Evolutionary conservation across 2,888 invertebrate species (phyloP), one percentile per base, ranked within the genome.

Genomic region (Coenonympha glycerion): DNA sequence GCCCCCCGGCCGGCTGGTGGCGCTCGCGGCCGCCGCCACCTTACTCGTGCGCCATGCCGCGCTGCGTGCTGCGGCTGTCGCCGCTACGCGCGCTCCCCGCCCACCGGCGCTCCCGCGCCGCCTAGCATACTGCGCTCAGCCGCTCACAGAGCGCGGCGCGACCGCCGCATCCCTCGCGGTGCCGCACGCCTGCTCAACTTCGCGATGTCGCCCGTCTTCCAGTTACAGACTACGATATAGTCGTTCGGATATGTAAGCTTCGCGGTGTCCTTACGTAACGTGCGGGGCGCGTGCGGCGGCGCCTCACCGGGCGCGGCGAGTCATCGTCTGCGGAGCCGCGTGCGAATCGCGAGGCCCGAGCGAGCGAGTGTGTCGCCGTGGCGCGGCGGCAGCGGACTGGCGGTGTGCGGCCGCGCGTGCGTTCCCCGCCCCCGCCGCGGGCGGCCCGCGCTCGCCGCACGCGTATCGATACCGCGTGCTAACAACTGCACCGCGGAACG

Each of bases 381-480:
- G 71, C 79, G 73, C 75, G 75, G 62, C 76, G 73, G 69, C 72
- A 65, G 73, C 66, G 72, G 69, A 84, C 86, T 85, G 78, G 69
- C 59, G 69, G 67, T 68, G 73, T 73, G 68, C 67, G 57, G 73
- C 68, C 73, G 69, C 68, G 57, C 61, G 65, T 66, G 61, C 63
- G 62, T 55, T 65, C 59, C 64, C 54, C 58, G 57, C 57, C 58
- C 62, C 56, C 60, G 16, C 6, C 6, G 0, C 63, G 65, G 60
- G 59, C 60, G 53, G 59, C 63, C 57, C 56, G 59, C 51, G 61
- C 62, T 61, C 61, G 59, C 54, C 71, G 71, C 73, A 72, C 76
- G 72, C 79, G 75, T 82, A 82, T 82, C 73, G 83, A 81, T 80
- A 83, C 77, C 77, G 72, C 70, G 71, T 71, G 72, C 72, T 76